Conservation (phyloP, 2,888 invertebrate species). For the Dendrolimus houi region DNA sequence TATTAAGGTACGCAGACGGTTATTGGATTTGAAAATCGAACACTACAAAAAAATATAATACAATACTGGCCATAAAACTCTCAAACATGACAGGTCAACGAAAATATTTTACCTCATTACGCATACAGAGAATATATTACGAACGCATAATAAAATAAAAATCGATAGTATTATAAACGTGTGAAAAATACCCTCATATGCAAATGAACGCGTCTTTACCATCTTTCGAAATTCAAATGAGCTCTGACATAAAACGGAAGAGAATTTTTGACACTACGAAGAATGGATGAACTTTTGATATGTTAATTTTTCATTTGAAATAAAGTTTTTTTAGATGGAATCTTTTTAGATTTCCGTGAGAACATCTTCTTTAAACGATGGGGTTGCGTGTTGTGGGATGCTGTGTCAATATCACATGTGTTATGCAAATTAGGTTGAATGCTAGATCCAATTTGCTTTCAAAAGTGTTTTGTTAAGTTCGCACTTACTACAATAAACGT, state of each 20-base stretch:
- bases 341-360: conserved; percentile 29
- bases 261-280: conserved; percentile 72
- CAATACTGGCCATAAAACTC: conserved; percentile 33
- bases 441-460: conserved; percentile 17
- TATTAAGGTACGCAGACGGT: too few relatives aligned
- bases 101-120: conserved; percentile 74
- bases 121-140: conserved; percentile 40
- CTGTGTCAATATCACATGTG: conserved; percentile 66
- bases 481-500: not conserved
- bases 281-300: conserved; percentile 59
- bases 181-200: conserved; percentile 21
- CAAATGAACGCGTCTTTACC: conserved; percentile 13
- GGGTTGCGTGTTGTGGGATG: conserved; percentile 65
- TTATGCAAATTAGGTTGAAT: conserved; percentile 50
- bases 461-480: not conserved
- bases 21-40: too few relatives aligned
- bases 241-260: conserved; percentile 56
- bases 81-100: conserved; percentile 59
- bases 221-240: conserved; percentile 66
- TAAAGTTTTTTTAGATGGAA: conserved; percentile 13
- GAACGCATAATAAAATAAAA: conserved; percentile 32
- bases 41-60: too few relatives aligned
- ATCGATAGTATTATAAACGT: conserved; percentile 33
- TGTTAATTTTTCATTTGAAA: conserved; percentile 6
- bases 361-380: conserved; percentile 50